Conservation (phyloP, 2,113 vertebrate genomes). For the Pygathrix nemaeus region DNA sequence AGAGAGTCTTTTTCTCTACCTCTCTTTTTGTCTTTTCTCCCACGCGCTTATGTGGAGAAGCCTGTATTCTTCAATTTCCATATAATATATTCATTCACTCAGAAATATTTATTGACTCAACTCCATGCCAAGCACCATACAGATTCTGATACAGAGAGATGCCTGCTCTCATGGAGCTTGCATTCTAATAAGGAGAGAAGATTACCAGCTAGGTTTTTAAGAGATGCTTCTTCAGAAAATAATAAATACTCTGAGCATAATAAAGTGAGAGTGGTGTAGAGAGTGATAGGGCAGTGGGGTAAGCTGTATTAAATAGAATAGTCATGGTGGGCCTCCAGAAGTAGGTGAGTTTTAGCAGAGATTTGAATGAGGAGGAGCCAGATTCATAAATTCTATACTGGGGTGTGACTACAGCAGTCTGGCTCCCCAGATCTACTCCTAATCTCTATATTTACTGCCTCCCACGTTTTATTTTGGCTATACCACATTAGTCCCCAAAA, state of each 20-base stretch:
- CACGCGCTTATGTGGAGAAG: not conserved
- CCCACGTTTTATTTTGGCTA: not conserved
- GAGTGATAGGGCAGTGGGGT: not conserved
- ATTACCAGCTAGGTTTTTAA: not conserved
- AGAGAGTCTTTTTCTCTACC: not conserved
- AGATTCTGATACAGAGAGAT: not conserved
- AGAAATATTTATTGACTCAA: not conserved
- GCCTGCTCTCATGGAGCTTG: not conserved
- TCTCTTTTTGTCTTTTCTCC: not conserved
- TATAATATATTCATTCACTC: not conserved
- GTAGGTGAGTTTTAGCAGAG: not conserved
- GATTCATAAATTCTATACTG: not conserved
- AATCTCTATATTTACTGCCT: not conserved
- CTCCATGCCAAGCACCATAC: not conserved
- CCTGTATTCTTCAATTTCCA: not conserved
- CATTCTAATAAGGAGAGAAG: not conserved
- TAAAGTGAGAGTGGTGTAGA: not conserved
- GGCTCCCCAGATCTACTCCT: too few species aligned
- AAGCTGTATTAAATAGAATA: not conserved
- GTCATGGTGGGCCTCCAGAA: not conserved
- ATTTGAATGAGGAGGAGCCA: not conserved
- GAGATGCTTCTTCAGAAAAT: not conserved
- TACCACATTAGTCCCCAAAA: not conserved
- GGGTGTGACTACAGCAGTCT: not conserved
- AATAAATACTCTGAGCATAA: not conserved